A percentile compares a stretch with the other conserved stretches of the same genome.
Conservation (phyloP, 2,113 vertebrate genomes). For the Eulemur rufifrons region DNA sequence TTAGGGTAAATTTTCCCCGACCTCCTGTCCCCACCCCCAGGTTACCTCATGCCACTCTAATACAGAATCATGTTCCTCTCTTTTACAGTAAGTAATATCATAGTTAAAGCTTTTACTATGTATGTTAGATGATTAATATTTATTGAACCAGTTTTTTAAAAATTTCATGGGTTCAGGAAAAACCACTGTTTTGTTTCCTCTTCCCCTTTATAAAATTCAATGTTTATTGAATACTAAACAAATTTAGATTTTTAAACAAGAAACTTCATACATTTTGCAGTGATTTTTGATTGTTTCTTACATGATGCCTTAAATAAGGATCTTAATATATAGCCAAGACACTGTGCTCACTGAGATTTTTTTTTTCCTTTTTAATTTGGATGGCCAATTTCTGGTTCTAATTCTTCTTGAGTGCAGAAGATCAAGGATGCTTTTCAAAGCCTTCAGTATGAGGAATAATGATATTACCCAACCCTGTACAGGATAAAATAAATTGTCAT, state of each 20-base stretch:
- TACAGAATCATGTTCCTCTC: background rate
- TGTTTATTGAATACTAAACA: background rate
- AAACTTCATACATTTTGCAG: background rate
- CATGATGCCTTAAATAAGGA: background rate
- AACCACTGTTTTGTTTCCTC: background rate
- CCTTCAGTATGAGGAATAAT: background rate
- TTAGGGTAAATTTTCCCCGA: background rate
- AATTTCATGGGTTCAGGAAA: background rate
- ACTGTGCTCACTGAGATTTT: background rate
- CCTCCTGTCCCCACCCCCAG: background rate
- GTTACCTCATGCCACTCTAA: background rate
- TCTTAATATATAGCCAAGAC: background rate
- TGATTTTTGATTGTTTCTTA: background rate
- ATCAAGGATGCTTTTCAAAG: background rate
- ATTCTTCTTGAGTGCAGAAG: background rate
- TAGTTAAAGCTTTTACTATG: background rate
- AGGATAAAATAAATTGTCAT: background rate
- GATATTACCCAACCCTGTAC: background rate
- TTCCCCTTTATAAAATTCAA: background rate
- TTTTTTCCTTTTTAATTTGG: background rate
- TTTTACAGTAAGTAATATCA: background rate
- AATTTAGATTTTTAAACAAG: background rate
- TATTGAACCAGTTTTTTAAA: background rate
- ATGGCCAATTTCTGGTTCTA: background rate
- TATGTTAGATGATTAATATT: background rate